Evolutionary conservation across 2,888 invertebrate genomes (phyloP).

Genomic region (Ophion slaviceki): DNA sequence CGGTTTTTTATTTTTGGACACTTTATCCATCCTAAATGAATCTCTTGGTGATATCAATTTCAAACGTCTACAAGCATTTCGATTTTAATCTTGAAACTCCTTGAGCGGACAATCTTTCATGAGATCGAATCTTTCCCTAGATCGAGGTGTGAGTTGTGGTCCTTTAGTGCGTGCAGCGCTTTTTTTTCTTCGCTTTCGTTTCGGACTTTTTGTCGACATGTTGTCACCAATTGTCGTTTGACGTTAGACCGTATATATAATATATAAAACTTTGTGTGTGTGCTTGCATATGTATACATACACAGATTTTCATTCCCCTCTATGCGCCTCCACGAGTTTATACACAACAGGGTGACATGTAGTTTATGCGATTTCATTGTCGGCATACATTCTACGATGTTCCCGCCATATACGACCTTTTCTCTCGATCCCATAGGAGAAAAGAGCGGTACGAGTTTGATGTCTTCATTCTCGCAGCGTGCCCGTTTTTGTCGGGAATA

Average conservation of each 20-base stretch:
- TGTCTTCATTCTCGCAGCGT: slow-evolving; percentile 59
- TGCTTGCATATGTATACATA: slow-evolving; percentile 1
- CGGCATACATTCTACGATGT: slow-evolving; percentile 61
- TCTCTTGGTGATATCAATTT: no score
- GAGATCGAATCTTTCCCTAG: slow-evolving; percentile 65
- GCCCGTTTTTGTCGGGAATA: slow-evolving; percentile 33
- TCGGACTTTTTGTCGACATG: slow-evolving; percentile 76
- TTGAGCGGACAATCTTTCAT: not conserved
- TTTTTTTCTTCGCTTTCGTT: slow-evolving; percentile 70
- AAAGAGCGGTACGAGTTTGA: slow-evolving; percentile 46
- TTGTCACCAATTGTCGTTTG: slow-evolving; percentile 80
- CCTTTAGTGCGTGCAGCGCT: slow-evolving; percentile 52
- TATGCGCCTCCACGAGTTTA: slow-evolving; percentile 80
- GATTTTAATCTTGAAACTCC: no score
- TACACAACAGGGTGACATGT: slow-evolving; percentile 80
- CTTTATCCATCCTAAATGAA: no score
- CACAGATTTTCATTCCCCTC: slow-evolving; percentile 44
- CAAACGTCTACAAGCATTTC: no score
- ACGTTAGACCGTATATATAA: slow-evolving; percentile 4
- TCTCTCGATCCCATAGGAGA: slow-evolving; percentile 27
- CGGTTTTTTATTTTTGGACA: no score
- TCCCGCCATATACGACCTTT: slow-evolving; percentile 26
- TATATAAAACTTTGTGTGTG: not conserved
- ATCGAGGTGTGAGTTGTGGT: slow-evolving; percentile 46
- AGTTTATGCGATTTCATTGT: slow-evolving; percentile 81